Percentiles rank a stretch among this genome's conserved stretches.
Conservation (phyloP, 1,140 invertebrate genomes). For the Calephelis nemesis region DNA sequence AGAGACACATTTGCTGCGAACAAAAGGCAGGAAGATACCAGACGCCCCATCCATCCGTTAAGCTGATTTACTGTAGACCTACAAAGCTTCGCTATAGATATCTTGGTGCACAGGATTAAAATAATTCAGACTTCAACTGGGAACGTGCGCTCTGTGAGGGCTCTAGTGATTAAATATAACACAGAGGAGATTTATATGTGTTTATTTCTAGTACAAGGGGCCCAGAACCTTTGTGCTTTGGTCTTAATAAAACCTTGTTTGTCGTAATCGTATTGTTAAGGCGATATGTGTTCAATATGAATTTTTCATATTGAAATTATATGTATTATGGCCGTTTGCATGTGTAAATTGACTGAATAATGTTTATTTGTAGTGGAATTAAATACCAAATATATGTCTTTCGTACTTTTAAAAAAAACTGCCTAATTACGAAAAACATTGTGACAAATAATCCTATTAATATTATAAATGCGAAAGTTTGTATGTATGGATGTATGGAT, state of each 20-base stretch:
- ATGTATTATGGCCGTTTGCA: slow-evolving; percentile 42
- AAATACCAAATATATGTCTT: background rate
- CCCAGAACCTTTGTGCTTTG: slow-evolving; percentile 49
- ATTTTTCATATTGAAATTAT: no score
- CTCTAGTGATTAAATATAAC: slow-evolving; percentile 71
- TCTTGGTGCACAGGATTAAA: slow-evolving; percentile 62
- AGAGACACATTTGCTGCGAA: slow-evolving; percentile 55
- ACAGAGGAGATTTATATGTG: slow-evolving; percentile 70
- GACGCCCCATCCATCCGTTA: slow-evolving; percentile 57
- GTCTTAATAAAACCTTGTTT: slow-evolving; percentile 63
- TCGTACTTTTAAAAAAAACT: no score
- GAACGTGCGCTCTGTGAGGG: slow-evolving; percentile 61
- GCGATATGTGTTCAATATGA: slow-evolving; percentile 44
- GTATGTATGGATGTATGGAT: no score
- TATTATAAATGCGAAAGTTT: no score
- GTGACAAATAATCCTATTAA: no score
- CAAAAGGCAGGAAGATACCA: slow-evolving; percentile 55
- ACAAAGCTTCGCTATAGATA: slow-evolving; percentile 63
- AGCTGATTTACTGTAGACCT: slow-evolving; percentile 70
- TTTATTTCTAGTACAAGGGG: slow-evolving; percentile 57
- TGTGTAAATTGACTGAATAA: slow-evolving; percentile 34
- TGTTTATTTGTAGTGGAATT: background rate
- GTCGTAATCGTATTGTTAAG: slow-evolving; percentile 61
- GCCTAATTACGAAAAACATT: no score
- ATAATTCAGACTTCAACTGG: slow-evolving; percentile 69